phyloP scores from a whole-genome alignment of 2,888 invertebrate genomes.

The Aspidapion aeneum region DNA sequence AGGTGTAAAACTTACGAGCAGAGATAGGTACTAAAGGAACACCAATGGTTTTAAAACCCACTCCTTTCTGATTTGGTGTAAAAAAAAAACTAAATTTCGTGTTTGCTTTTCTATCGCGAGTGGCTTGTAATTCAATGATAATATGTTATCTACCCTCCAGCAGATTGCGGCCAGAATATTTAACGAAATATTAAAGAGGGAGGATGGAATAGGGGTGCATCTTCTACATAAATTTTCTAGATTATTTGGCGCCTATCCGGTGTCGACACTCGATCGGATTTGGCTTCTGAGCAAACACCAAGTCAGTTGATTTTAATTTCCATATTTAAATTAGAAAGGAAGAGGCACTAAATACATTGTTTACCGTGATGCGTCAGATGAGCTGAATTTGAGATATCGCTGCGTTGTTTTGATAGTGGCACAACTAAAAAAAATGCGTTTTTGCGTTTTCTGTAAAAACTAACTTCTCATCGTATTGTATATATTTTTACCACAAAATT shows the following conservation, averaged over 20 bases:
- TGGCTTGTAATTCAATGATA: slow-evolving; percentile 44
- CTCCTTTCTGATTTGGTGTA: too few species aligned
- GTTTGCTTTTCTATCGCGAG: slow-evolving; percentile 37
- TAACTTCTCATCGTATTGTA: too few species aligned
- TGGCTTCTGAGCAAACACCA: neutral
- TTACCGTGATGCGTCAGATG: too few species aligned
- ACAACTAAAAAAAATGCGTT: too few species aligned
- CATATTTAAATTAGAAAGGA: neutral
- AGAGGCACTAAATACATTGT: too few species aligned
- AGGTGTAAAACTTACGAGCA: too few species aligned
- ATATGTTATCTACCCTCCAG: slow-evolving; percentile 43
- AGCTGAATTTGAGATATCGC: too few species aligned
- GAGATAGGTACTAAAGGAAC: too few species aligned
- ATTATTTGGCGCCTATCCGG: slow-evolving; percentile 29
- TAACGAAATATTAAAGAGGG: slow-evolving; percentile 29
- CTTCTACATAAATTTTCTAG: slow-evolving; percentile 37
- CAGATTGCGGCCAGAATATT: slow-evolving; percentile 43
- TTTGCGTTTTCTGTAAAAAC: too few species aligned
- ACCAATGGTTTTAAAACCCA: too few species aligned
- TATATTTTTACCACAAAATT: too few species aligned
- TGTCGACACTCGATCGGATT: slow-evolving; percentile 7
- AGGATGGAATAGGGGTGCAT: slow-evolving; percentile 33
- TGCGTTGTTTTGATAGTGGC: neutral
- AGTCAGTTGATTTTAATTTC: neutral
- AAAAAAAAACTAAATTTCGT: slow-evolving; percentile 29